phyloP scores from a whole-genome alignment of 2,888 invertebrate genomes.

The Theretra japonica region DNA sequence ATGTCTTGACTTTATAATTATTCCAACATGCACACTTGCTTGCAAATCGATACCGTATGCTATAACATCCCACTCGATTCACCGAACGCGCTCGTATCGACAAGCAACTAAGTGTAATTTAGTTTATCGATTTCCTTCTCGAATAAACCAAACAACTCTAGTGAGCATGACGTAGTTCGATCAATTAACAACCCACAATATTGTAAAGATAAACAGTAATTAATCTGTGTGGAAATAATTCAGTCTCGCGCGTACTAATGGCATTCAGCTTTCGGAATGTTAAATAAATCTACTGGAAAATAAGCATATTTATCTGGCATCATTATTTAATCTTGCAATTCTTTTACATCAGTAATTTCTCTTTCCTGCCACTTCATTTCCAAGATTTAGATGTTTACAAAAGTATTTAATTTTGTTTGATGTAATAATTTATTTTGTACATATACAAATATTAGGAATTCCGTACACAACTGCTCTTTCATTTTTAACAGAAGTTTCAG shows the following conservation, averaged over 20 bases:
- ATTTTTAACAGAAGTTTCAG: too few species aligned
- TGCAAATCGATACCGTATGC: conserved; percentile 56
- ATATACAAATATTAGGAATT: neutral
- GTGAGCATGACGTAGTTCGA: conserved; percentile 42
- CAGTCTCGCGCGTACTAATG: conserved; percentile 9
- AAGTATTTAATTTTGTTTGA: neutral
- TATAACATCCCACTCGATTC: neutral
- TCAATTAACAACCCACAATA: conserved; percentile 32
- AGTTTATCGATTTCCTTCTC: conserved; percentile 29
- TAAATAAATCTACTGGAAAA: neutral
- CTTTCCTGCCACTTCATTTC: neutral
- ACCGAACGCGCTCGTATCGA: conserved; percentile 39
- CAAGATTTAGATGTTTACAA: neutral
- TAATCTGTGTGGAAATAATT: conserved; percentile 26
- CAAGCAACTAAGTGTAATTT: conserved; percentile 52
- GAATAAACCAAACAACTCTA: conserved; percentile 17
- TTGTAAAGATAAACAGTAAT: conserved; percentile 21
- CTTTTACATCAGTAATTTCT: conserved; percentile 2
- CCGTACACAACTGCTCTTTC: too few species aligned
- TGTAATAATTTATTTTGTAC: neutral
- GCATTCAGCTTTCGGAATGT: conserved; percentile 4
- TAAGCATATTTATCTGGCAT: conserved; percentile 3
- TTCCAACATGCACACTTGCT: conserved; percentile 55
- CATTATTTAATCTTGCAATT: neutral
- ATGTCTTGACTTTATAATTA: neutral